These are phyloP conservation scores for Parnassius glacialis DNA, from an alignment of 2,888 invertebrate species.

Conservation along the genomic window DNA sequence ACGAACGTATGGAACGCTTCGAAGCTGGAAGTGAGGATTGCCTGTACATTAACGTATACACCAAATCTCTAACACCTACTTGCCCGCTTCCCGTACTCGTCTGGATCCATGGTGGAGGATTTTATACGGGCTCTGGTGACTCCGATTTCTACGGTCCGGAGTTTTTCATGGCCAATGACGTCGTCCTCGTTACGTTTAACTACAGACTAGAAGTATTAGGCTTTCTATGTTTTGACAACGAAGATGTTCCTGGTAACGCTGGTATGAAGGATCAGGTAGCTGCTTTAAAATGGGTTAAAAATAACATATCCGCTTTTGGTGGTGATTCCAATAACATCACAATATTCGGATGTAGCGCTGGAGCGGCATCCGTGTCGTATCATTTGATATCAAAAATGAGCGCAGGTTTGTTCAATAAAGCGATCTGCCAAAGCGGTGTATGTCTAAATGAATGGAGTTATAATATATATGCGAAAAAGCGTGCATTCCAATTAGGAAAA, in stretches of 20 bases:
- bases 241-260: constrained; percentile 73
- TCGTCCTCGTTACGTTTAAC: constrained; percentile 71
- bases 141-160: constrained; percentile 74
- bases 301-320: constrained; percentile 65
- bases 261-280: constrained; percentile 74
- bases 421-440: constrained; percentile 75
- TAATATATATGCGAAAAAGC: constrained; percentile 54
- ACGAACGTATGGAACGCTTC: constrained; percentile 69
- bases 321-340: constrained; percentile 68
- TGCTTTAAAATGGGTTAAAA: constrained; percentile 73
- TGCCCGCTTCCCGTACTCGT: constrained; percentile 62
- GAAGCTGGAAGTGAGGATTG: constrained; percentile 83
- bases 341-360: constrained; percentile 75
- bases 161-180: constrained; percentile 65
- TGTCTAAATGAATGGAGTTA: constrained; percentile 71
- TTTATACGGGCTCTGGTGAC: constrained; percentile 74
- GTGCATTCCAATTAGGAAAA: constrained; percentile 70
- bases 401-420: constrained; percentile 65
- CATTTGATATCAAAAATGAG: constrained; percentile 71
- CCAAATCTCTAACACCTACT: constrained; percentile 48
- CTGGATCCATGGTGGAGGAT: constrained; percentile 77
- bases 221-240: constrained; percentile 68
- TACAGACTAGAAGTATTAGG: constrained; percentile 75
- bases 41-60: constrained; percentile 85
- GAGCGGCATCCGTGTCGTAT: constrained; percentile 60